These are phyloP conservation scores for Seira musarum DNA, from an alignment of 2,888 invertebrate species.

Conservation along the genomic window DNA sequence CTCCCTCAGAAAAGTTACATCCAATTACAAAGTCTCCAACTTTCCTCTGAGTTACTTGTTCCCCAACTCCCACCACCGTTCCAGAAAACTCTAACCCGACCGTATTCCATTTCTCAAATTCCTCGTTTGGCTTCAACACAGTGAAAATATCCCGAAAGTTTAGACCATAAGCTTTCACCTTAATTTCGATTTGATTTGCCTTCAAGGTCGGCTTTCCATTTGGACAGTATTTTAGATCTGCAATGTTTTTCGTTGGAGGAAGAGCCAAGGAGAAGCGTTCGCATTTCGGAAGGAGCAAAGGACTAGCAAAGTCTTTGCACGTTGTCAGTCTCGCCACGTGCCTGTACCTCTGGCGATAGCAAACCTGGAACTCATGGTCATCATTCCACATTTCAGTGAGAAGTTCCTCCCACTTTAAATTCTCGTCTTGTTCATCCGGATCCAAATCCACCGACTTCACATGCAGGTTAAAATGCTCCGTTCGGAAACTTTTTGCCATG, in stretches of 20 bases:
- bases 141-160: constrained; percentile 62
- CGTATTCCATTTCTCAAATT: constrained; percentile 51
- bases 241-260: constrained; percentile 45
- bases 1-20: constrained; percentile 47
- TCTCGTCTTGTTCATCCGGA: constrained; percentile 49
- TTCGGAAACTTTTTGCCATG: constrained; percentile 51
- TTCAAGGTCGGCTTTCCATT: constrained; percentile 29
- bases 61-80: constrained; percentile 39
- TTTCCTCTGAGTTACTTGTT: constrained; percentile 37
- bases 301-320: constrained; percentile 34
- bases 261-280: constrained; percentile 47
- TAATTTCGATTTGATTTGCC: constrained; percentile 49
- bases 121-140: constrained; percentile 53
- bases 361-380: constrained; percentile 57
- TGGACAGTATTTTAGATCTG: constrained; percentile 50
- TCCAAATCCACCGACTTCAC: constrained; percentile 54
- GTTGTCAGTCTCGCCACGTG: constrained; percentile 47
- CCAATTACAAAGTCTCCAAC: constrained; percentile 59
- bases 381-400: constrained; percentile 56
- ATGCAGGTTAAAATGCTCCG: constrained; percentile 51
- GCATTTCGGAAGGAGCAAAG: constrained; percentile 50
- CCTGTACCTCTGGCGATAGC: constrained; percentile 42
- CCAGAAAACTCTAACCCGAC: constrained; percentile 61
- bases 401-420: constrained; percentile 33
- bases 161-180: constrained; percentile 53